These are phyloP conservation scores for Antechinus stuartii DNA, from an alignment of 2,113 vertebrate species.

Conservation along the genomic window DNA sequence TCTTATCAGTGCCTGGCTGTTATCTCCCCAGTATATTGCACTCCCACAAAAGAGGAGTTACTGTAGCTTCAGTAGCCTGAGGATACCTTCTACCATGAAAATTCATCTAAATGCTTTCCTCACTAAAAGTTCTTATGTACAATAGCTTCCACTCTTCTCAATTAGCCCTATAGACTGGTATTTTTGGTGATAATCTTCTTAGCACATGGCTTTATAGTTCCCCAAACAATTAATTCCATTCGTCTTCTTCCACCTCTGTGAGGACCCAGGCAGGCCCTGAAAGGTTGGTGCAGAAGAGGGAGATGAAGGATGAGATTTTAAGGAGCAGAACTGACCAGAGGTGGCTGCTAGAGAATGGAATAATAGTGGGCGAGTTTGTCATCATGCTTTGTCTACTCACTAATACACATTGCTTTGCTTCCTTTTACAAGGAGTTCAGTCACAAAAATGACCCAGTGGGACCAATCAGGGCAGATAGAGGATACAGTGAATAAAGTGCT, in stretches of 20 bases:
- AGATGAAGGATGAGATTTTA: constrained; percentile 8
- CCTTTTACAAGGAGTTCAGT: no score
- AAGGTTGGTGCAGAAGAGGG: neutral
- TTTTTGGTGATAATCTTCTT: neutral
- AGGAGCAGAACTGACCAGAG: neutral
- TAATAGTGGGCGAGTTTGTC: neutral
- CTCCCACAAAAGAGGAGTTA: neutral
- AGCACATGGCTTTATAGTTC: neutral
- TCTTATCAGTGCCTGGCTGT: neutral
- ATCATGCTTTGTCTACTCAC: neutral
- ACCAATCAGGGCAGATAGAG: no score
- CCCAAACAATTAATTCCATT: neutral
- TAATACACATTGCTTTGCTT: neutral
- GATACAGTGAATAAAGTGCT: no score
- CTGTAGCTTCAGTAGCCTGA: neutral
- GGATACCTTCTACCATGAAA: neutral
- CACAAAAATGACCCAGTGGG: no score
- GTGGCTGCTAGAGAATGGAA: neutral
- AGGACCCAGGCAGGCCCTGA: neutral
- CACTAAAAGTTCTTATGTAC: neutral
- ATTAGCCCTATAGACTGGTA: neutral
- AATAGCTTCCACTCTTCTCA: neutral
- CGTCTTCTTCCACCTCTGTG: neutral
- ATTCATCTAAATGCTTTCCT: neutral
- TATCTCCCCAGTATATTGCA: neutral